Base-by-base conservation (phyloP, 1,140 invertebrate species). In the Sarcophaga bullata region DNA sequence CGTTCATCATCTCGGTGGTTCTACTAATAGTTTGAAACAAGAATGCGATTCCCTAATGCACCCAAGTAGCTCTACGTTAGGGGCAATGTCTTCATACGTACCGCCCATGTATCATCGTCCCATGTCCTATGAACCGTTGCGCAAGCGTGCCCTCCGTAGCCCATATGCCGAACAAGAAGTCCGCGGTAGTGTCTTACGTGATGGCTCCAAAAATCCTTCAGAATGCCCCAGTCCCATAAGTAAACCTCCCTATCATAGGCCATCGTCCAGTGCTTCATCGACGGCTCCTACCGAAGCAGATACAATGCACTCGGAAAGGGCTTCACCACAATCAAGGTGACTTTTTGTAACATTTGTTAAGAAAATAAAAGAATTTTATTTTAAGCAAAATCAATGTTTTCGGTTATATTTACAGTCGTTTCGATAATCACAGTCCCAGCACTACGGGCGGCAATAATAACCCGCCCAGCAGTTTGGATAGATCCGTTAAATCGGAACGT, bases 81-180 rank as follows among this genome's bases (percentile, higher is more conserved):
- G 84, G 78, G 78, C 72, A 82, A 86, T 87, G 82, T 82, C 86
- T 73, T 83, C 86, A 73, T 90, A 90, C 78, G 84, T 89, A 73
- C 88, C 89, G 73, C 87, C 87, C 80, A 90, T 90, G 80, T 90
- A 90, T 84, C 84, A 90, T 84, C 84, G 88, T 78, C 89, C 87
- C 72, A 86, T 89, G 17, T 84, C 87, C 15, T 89, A 85, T 81
- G 89, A 90, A 80, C 88, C 89, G 48, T 91, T 91, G 75, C 91
- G 92, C 82, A 91, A 92, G 86, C 91, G 91, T 6, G 89, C 90
- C 50, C 90, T 91, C 48, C 92, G 91, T 58, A 92, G 92, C 83
- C 91, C 92, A 6, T 91, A 88, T 81, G 86, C 88, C 80, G 88
- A 90, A 78, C 89, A 90, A 78, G 90, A 91, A 84, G 84, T 87